Evolutionary conservation across 2,888 invertebrate genomes (phyloP), one percentile per base, ranked within the genome.

Genomic region (Oligia fasciuncula): DNA sequence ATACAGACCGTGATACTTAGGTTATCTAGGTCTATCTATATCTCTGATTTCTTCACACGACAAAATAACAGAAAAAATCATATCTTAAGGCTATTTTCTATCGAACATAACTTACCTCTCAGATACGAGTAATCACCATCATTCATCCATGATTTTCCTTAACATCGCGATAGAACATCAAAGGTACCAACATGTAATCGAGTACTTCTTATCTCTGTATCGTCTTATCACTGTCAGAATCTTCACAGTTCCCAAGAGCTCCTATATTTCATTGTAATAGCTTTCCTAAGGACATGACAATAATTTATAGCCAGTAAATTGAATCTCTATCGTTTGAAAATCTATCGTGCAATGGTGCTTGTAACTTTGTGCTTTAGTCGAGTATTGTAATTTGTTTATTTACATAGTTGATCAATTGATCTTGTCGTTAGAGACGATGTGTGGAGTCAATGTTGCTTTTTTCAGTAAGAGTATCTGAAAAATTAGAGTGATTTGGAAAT

Each of bases 281-380:
- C 92, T 90, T 91, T 89, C 80, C 77, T 87, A 90, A 87, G 84
- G 85, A 85, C 88, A 85, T 85, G 89, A 85, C 90, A 89, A 87
- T 91, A 91, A 92, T 93, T 91, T 92, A 92, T 92, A 86, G 90
- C 81, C 84, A 87, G 90, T 87, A 93, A 93, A 93, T 93, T 92
- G 93, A 92, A 92, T 93, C 92, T 91, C 77, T 81, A 85, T 84
- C 84, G 70, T 84, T 93, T 91, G 92, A 92, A 92, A 93, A 92
- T 91, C 89, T 88, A 86, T 88, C 85, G 89, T 81, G 90, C 86
- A 90, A 89, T 88, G 90, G 85, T 77, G 91, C 89, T 79, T 91
- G 86, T 92, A 82, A 90, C 88, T 85, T 89, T 88, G 87, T 85
- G 84, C 80, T 88, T 86, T 75, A 84, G 77, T 79, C 85, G 75